phyloP scores from a whole-genome alignment of 2,113 vertebrate genomes.

The Pluvianellus socialis region DNA sequence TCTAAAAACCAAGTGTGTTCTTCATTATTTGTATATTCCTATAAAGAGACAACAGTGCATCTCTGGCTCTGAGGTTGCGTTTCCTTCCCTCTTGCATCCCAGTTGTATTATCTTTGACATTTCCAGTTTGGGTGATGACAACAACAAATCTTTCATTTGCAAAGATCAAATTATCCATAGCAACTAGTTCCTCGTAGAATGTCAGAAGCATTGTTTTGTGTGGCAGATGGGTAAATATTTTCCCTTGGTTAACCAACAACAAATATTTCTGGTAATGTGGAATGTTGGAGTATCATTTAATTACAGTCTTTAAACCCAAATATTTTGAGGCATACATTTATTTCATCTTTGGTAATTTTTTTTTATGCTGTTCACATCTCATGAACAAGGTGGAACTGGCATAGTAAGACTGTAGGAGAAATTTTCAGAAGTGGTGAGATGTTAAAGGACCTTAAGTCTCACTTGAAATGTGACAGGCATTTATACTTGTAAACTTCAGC shows the following conservation, averaged over 20 bases:
- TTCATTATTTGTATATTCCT: background rate
- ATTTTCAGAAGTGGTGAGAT: background rate
- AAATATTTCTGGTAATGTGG: background rate
- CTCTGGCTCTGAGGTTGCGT: background rate
- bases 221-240: conserved; percentile 1
- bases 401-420: background rate
- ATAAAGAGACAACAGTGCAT: background rate
- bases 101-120: background rate
- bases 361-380: background rate
- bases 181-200: background rate
- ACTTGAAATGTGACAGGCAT: background rate
- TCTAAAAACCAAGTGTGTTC: background rate
- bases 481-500: background rate
- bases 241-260: background rate
- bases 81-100: background rate
- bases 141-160: background rate
- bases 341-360: background rate
- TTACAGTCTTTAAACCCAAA: background rate
- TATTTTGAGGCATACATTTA: background rate
- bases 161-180: conserved; percentile 8
- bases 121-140: background rate
- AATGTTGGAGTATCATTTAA: background rate
- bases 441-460: background rate
- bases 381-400: background rate
- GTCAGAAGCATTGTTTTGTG: background rate